Percentiles rank a stretch among this genome's conserved stretches.
Evolutionary conservation across 2,888 invertebrate species (phyloP).

Genomic region (Amaurobius ferox): DNA sequence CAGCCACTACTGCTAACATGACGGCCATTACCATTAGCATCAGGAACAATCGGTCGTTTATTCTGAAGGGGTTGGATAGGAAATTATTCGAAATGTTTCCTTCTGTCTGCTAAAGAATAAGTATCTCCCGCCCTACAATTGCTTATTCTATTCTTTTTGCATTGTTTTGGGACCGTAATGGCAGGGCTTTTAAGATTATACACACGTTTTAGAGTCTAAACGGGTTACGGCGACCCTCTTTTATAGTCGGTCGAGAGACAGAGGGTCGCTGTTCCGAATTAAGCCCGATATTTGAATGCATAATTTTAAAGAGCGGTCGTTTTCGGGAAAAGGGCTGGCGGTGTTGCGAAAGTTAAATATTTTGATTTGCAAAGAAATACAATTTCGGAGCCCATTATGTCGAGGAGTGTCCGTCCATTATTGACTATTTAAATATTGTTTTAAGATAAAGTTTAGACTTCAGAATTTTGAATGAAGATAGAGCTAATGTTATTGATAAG

Average conservation of each 20-base stretch:
- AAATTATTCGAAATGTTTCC: conserved; percentile 64
- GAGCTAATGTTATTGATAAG: too few relatives aligned
- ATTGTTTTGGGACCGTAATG: conserved; percentile 5
- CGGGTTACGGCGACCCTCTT: neutral
- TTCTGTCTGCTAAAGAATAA: conserved; percentile 45
- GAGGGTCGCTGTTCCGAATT: neutral
- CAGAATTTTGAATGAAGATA: too few relatives aligned
- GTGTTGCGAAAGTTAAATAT: neutral
- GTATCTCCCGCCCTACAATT: conserved; percentile 28
- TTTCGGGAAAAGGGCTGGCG: neutral
- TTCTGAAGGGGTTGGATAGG: conserved; percentile 30
- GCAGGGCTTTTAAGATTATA: conserved; percentile 1
- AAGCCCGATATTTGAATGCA: conserved; percentile 9
- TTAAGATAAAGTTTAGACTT: too few relatives aligned
- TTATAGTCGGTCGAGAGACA: neutral
- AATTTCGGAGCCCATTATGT: neutral
- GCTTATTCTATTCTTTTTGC: conserved; percentile 24
- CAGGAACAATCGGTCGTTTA: conserved; percentile 60
- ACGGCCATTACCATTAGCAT: conserved; percentile 64
- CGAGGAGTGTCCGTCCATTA: neutral
- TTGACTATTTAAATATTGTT: neutral
- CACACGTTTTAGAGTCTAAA: neutral
- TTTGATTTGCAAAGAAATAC: conserved; percentile 5
- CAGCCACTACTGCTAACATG: conserved; percentile 27
- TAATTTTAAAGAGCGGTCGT: conserved; percentile 14